Conservation (phyloP, 2,888 invertebrate species). For the Mechanitis mazaeus region DNA sequence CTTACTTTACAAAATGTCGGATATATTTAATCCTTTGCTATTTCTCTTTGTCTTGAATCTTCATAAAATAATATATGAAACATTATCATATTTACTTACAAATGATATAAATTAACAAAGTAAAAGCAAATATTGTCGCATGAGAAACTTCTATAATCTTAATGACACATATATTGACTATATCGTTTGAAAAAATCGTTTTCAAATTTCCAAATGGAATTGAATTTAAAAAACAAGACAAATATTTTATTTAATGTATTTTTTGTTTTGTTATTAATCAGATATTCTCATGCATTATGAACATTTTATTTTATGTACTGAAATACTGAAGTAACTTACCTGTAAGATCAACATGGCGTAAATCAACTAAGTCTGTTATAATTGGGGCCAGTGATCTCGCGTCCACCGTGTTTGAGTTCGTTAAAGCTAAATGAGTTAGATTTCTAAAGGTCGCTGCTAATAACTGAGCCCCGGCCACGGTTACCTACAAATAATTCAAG, state of each 20-base stretch:
- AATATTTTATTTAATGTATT: too few relatives aligned
- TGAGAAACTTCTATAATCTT: too few relatives aligned
- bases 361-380: conserved; percentile 85
- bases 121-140: too few relatives aligned
- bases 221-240: too few relatives aligned
- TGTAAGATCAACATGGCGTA: conserved; percentile 90
- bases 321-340: conserved; percentile 66
- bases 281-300: too few relatives aligned
- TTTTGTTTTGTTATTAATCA: too few relatives aligned
- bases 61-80: background rate
- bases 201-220: too few relatives aligned
- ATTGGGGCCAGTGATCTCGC: conserved; percentile 87
- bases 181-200: too few relatives aligned
- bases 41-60: background rate
- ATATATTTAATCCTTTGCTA: background rate
- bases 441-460: conserved; percentile 88
- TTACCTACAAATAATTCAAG: conserved; percentile 65
- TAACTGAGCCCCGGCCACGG: conserved; percentile 85
- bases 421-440: conserved; percentile 86
- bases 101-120: too few relatives aligned
- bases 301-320: too few relatives aligned
- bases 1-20: background rate
- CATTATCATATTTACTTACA: background rate
- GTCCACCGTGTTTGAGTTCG: conserved; percentile 83
- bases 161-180: too few relatives aligned